Conservation (phyloP, 2,888 invertebrate genomes). For the Ypsolopha sequella region DNA sequence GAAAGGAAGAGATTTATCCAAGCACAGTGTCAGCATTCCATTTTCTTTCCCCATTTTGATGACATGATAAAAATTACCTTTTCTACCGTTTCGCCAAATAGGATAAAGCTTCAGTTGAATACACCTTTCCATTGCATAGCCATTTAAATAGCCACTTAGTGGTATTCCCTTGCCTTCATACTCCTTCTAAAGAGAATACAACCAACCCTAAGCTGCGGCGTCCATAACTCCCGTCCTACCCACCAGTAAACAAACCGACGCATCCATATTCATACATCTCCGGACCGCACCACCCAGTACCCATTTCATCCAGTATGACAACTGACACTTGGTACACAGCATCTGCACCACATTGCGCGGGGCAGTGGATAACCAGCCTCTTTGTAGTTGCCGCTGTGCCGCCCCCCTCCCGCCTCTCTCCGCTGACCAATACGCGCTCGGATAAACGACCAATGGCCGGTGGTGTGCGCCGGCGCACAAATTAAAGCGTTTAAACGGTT, state of each 20-base stretch:
- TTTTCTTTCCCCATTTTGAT: too few relatives aligned
- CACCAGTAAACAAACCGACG: background rate
- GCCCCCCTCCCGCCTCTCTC: slow-evolving; percentile 14
- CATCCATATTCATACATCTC: slow-evolving; percentile 37
- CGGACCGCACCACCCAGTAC: background rate
- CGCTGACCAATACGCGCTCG: slow-evolving; percentile 40
- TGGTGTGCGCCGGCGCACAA: slow-evolving; percentile 36
- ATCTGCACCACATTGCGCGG: slow-evolving; percentile 43
- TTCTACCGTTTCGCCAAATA: too few relatives aligned
- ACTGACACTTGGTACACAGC: slow-evolving; percentile 30
- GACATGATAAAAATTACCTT: too few relatives aligned
- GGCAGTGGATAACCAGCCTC: slow-evolving; percentile 11
- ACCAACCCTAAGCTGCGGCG: background rate
- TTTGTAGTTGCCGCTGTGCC: slow-evolving; percentile 45
- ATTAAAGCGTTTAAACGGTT: slow-evolving; percentile 45
- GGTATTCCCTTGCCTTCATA: too few relatives aligned
- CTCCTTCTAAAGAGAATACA: too few relatives aligned
- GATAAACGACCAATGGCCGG: slow-evolving; percentile 43
- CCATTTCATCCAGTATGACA: slow-evolving; percentile 43
- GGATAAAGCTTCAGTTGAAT: too few relatives aligned
- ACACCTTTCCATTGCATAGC: too few relatives aligned
- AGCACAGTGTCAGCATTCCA: too few relatives aligned
- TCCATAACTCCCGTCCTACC: background rate
- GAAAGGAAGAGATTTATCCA: too few relatives aligned
- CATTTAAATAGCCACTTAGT: too few relatives aligned